Evolutionary conservation across 2,888 invertebrate genomes (phyloP), one percentile per base, ranked within the genome.

Genomic region (Keiferia lycopersicella): DNA sequence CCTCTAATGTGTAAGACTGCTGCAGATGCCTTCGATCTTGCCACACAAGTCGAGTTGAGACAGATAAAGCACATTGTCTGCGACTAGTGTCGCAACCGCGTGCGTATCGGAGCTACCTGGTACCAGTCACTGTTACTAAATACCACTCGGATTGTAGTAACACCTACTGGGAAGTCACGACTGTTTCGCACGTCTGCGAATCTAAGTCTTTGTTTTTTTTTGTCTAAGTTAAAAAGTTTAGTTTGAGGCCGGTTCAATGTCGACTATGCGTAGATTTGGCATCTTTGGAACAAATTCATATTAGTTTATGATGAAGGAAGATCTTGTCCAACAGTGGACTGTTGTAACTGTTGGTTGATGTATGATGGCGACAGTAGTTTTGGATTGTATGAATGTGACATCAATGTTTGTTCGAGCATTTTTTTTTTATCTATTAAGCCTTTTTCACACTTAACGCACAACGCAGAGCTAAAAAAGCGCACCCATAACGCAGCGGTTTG

Each of bases 51-150:
- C 34, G 3, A 4, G 34, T 34, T 26, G 34, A 34, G 16, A 56
- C 30, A 56, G 26, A 56, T 51, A 51, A 2, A 56, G 56, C 56
- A 56, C 56, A 56, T 56, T 56, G 56, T 56, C 56, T 56, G 12
- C 30, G 8, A 1, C 1, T 22, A 16, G 16, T 56, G 56, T 30
- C n/a, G 56, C 14, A 56, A 56, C 56, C 1, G 2, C 16, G 26
- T 56, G 56, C 56, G 56, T 56, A 56, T 56, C 56, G 34, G 34
- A 34, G 56, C 34, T 56, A 56, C 56, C 30, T n/a, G 45, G 45
- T 45, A n/a, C 45, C 45, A 45, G 45, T 45, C 16, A n/a, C n/a
- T 45, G 56, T 56, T 34, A 56, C 56, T 34, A 56, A 34, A 56
- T 56, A 56, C 30, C 56, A 16, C 56, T 34, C 34, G 4, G 34